phyloP scores from a whole-genome alignment of 2,113 vertebrate genomes.

The Toxotes chatareus region DNA sequence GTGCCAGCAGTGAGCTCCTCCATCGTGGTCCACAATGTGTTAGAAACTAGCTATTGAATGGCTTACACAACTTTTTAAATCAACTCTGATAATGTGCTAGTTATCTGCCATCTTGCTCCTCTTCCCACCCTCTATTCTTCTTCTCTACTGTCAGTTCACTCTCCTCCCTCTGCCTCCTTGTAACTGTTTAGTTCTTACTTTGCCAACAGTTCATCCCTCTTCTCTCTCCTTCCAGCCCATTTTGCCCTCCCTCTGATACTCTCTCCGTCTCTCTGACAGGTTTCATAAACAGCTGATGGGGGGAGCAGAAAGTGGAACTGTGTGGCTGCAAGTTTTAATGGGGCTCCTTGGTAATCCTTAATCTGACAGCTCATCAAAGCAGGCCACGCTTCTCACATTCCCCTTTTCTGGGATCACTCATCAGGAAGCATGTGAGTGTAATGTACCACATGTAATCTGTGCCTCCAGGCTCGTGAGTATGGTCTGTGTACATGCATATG shows the following conservation, averaged over 20 bases:
- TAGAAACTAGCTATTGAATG: constrained; percentile 22
- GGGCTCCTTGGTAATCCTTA: constrained; percentile 57
- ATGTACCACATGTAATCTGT: constrained; percentile 34
- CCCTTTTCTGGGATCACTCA: constrained; percentile 3
- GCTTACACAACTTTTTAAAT: constrained; percentile 34
- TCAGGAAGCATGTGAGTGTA: constrained; percentile 19
- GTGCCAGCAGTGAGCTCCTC: background rate
- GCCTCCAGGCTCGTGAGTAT: constrained; percentile 13
- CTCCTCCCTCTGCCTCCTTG: constrained; percentile 27
- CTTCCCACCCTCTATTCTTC: background rate
- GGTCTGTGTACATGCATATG: constrained; percentile 7
- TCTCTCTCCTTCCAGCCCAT: background rate
- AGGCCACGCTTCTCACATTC: constrained; percentile 25
- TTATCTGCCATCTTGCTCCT: constrained; percentile 27
- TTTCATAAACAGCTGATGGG: constrained; percentile 58
- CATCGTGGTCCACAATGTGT: background rate
- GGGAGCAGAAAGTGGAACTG: constrained; percentile 43
- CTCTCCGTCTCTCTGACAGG: constrained; percentile 47
- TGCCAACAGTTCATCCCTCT: constrained; percentile 16
- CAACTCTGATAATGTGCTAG: constrained; percentile 29
- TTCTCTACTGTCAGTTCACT: constrained; percentile 20
- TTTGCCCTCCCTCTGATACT: constrained; percentile 20
- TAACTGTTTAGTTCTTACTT: constrained; percentile 45
- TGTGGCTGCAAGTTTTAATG: constrained; percentile 55
- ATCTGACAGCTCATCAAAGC: constrained; percentile 71